Evolutionary conservation across 2,888 invertebrate species (phyloP).

Genomic region (Euspilapteryx auroguttella): DNA sequence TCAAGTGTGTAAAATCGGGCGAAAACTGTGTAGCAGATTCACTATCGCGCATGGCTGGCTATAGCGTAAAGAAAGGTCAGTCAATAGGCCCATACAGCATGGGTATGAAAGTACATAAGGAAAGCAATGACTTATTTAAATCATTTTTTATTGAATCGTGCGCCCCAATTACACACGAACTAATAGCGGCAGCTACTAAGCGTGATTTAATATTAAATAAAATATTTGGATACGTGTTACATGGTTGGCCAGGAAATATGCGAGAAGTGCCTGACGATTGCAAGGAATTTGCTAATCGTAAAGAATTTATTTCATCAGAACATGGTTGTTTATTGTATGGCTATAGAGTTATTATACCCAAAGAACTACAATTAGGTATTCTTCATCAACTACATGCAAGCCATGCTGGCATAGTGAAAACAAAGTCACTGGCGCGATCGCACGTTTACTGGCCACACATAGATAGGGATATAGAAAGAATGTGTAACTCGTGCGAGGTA

Average conservation of each 20-base stretch:
- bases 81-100: neutral
- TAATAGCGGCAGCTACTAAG: no score
- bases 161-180: no score
- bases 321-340: no score
- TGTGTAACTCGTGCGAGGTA: neutral
- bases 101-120: no score
- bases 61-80: neutral
- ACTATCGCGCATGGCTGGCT: neutral
- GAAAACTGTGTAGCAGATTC: neutral
- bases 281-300: no score
- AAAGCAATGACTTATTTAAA: no score
- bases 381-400: neutral
- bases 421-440: neutral
- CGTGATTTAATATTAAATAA: no score
- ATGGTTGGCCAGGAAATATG: no score
- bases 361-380: neutral
- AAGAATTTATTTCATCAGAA: no score
- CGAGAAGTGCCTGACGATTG: no score
- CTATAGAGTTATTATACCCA: neutral
- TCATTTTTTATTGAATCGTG: no score
- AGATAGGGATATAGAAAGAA: slow-evolving; percentile 1
- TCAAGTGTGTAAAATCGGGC: neutral
- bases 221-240: no score
- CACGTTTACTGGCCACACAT: slow-evolving; percentile 1
- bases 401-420: neutral